phyloP scores from a whole-genome alignment of 2,888 invertebrate species.

The Lottia gigantea region DNA sequence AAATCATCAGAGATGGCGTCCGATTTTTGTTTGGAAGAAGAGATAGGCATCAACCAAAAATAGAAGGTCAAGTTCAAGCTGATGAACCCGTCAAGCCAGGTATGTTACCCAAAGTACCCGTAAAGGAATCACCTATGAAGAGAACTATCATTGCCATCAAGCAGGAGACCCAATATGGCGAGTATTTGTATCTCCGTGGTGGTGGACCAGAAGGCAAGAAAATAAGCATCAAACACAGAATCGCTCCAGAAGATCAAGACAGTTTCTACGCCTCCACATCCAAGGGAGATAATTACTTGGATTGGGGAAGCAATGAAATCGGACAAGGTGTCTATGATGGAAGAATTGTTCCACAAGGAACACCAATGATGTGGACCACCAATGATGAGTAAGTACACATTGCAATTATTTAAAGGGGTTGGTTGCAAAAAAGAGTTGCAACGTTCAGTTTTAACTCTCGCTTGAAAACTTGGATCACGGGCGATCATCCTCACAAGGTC shows the following conservation, averaged over 20 bases:
- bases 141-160: conserved; percentile 1
- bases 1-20: not conserved
- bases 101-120: not conserved
- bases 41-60: not conserved
- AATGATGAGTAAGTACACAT: conserved; percentile 2
- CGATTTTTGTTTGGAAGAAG: conserved; percentile 5
- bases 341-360: not conserved
- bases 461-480: no score
- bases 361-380: conserved; percentile 4
- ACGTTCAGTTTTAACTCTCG: no score
- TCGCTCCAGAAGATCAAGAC: conserved; percentile 3
- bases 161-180: not conserved
- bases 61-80: not conserved
- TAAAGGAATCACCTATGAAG: not conserved
- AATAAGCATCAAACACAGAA: conserved; percentile 1
- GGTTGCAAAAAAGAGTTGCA: no score
- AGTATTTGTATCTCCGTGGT: not conserved
- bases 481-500: no score
- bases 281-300: not conserved
- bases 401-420: not conserved
- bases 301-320: conserved; percentile 3
- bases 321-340: not conserved
- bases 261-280: conserved; percentile 2
- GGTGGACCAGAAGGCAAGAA: not conserved
- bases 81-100: not conserved